Evolutionary conservation across 2,113 vertebrate species (phyloP).

Genomic region (Ciconia maguari): DNA sequence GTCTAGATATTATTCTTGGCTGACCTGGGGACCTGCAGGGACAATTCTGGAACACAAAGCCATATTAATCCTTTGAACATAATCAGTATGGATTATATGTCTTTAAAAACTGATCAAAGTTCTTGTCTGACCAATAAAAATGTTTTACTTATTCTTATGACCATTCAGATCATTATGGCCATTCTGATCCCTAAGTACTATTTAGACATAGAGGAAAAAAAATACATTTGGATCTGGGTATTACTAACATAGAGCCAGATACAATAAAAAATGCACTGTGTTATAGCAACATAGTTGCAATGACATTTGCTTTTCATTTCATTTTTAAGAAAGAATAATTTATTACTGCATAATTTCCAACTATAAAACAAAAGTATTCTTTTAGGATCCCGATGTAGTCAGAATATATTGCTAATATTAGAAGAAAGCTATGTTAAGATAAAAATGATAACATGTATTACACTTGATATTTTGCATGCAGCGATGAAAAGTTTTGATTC

Average conservation of each 20-base stretch:
- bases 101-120: not conserved
- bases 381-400: not conserved
- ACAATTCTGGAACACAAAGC: not conserved
- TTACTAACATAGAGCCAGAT: not conserved
- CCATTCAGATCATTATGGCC: not conserved
- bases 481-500: slow-evolving; percentile 47
- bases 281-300: not conserved
- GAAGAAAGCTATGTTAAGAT: not conserved
- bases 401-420: not conserved
- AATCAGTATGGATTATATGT: not conserved
- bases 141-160: not conserved
- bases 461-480: slow-evolving; percentile 45
- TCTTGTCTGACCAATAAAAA: slow-evolving; percentile 1
- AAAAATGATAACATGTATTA: not conserved
- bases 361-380: not conserved
- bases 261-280: not conserved
- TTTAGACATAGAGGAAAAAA: not conserved
- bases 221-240: not conserved
- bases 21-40: not conserved
- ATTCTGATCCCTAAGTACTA: not conserved
- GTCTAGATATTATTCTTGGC: not conserved
- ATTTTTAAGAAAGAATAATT: not conserved
- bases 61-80: not conserved
- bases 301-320: slow-evolving; percentile 22
- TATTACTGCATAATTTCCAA: not conserved